Conservation (phyloP, 2,113 vertebrate species). For the Megaceryle torquata region DNA sequence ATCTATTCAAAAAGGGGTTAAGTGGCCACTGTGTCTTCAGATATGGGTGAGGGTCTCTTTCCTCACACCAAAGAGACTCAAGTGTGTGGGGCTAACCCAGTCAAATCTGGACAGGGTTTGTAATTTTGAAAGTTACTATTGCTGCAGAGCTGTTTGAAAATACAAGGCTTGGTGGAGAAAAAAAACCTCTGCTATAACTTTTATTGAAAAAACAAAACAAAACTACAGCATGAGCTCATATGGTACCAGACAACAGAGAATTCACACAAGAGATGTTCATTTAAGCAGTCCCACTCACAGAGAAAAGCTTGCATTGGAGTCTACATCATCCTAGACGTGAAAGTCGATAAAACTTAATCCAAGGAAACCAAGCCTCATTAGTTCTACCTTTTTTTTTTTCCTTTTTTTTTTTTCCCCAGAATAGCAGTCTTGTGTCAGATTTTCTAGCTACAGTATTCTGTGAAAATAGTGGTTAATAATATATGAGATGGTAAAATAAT, state of each 20-base stretch:
- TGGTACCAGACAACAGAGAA: not conserved
- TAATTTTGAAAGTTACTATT: not conserved
- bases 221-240: not conserved
- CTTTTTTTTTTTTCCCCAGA: not conserved
- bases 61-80: not conserved
- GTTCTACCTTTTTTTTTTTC: not conserved
- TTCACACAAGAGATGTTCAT: not conserved
- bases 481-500: not conserved
- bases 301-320: not conserved
- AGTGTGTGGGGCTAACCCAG: not conserved
- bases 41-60: not conserved
- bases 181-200: not conserved
- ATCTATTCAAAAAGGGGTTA: not conserved
- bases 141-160: not conserved
- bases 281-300: not conserved
- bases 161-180: not conserved
- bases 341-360: conserved; percentile 37
- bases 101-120: not conserved
- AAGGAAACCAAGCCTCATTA: conserved; percentile 35
- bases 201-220: not conserved
- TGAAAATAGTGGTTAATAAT: conserved; percentile 18
- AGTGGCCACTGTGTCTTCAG: not conserved
- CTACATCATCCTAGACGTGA: not conserved
- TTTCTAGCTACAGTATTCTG: not conserved
- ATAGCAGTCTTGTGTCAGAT: not conserved